Evolutionary conservation across 2,888 invertebrate species (phyloP).

Genomic region (Sphaeridia pumilis): DNA sequence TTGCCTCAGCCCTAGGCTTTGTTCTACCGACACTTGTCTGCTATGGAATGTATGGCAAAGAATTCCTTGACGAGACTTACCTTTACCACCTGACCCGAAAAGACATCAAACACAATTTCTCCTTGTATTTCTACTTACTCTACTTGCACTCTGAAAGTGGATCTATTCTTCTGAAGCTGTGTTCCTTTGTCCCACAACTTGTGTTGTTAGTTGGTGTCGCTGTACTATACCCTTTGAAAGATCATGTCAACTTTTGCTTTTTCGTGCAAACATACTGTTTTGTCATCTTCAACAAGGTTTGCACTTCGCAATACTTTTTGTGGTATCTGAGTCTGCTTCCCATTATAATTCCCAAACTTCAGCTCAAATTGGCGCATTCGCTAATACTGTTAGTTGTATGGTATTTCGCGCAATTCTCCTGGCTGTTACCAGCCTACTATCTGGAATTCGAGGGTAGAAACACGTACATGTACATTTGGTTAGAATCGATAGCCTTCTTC

Average conservation of each 20-base stretch:
- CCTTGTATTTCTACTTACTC: constrained; percentile 82
- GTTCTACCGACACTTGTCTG: constrained; percentile 49
- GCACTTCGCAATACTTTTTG: constrained; percentile 93
- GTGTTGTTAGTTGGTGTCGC: constrained; percentile 54
- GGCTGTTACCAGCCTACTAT: constrained; percentile 82
- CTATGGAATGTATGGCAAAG: constrained; percentile 67
- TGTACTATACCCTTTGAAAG: constrained; percentile 50
- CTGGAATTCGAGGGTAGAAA: constrained; percentile 78
- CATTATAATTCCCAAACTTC: constrained; percentile 59
- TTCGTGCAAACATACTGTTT: constrained; percentile 74
- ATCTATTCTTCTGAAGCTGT: constrained; percentile 48
- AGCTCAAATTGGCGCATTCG: constrained; percentile 42
- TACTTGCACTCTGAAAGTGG: constrained; percentile 59
- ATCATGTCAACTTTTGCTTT: constrained; percentile 69
- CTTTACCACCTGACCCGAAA: constrained; percentile 78
- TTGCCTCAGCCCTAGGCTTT: constrained; percentile 53
- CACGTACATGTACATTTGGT: constrained; percentile 73
- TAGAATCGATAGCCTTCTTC: constrained; percentile 72
- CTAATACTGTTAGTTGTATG: constrained; percentile 46
- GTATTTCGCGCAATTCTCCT: constrained; percentile 60
- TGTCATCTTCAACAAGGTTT: constrained; percentile 87
- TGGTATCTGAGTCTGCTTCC: constrained; percentile 91
- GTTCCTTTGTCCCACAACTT: constrained; percentile 56
- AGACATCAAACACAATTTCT: constrained; percentile 92
- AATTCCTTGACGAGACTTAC: constrained; percentile 81